Evolutionary conservation across 2,113 vertebrate genomes (phyloP).

Genomic region (Narcine bancroftii): DNA sequence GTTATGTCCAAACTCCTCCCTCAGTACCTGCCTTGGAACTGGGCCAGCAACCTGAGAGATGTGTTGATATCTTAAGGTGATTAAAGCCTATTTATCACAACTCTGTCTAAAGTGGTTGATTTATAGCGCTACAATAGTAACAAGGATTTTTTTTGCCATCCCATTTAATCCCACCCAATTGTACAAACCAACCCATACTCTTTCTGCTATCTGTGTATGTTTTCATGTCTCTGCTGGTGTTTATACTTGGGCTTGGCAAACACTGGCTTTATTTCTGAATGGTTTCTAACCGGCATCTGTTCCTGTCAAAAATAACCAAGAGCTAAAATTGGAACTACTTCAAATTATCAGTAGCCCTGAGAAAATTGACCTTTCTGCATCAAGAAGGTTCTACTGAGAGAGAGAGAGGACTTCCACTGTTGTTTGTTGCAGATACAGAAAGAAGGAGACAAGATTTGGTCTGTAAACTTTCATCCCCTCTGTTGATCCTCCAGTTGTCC

Average conservation of each 20-base stretch:
- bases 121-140: too few species aligned
- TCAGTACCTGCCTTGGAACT: too few species aligned
- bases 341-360: constrained; percentile 49
- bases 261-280: constrained; percentile 23
- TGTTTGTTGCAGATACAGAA: constrained; percentile 23
- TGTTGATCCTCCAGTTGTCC: background rate
- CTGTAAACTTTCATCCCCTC: background rate
- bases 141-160: background rate
- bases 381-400: background rate
- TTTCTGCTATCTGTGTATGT: background rate
- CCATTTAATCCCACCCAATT: background rate
- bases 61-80: too few species aligned
- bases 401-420: background rate
- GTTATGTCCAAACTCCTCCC: too few species aligned
- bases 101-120: too few species aligned
- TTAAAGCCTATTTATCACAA: too few species aligned
- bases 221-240: background rate
- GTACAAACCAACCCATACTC: background rate
- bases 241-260: background rate
- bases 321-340: constrained; percentile 48
- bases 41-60: too few species aligned
- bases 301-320: constrained; percentile 47
- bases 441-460: background rate
- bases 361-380: constrained; percentile 37
- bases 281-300: constrained; percentile 38